These are phyloP conservation scores for Hypena proboscidalis DNA, from an alignment of 2,888 invertebrate genomes.

Conservation along the genomic window DNA sequence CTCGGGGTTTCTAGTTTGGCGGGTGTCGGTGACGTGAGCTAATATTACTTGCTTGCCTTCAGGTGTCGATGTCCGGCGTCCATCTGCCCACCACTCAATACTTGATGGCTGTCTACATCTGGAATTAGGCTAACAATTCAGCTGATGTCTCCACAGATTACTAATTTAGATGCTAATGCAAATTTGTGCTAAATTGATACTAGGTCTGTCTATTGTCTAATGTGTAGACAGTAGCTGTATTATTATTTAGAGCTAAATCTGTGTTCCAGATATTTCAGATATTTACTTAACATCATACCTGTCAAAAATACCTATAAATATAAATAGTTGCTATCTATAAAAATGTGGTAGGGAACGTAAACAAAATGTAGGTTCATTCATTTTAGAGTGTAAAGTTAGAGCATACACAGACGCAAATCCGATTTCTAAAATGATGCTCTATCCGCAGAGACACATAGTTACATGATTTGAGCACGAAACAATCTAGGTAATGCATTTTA, in stretches of 20 bases:
- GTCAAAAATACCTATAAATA: too few relatives aligned
- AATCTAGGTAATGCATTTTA: slow-evolving; percentile 36
- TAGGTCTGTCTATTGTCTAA: slow-evolving; percentile 6
- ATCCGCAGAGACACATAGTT: slow-evolving; percentile 2
- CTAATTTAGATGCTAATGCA: slow-evolving; percentile 52
- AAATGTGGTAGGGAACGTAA: too few relatives aligned
- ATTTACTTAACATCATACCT: slow-evolving; percentile 2
- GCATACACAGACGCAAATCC: too few relatives aligned
- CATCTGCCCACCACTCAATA: slow-evolving; percentile 63
- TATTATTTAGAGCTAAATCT: neutral
- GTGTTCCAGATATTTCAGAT: too few relatives aligned
- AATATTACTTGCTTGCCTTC: slow-evolving; percentile 58
- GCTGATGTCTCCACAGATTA: slow-evolving; percentile 50
- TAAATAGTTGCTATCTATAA: too few relatives aligned
- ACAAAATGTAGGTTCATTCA: too few relatives aligned
- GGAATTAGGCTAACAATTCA: slow-evolving; percentile 60
- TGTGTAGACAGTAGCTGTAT: neutral
- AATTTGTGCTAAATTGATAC: slow-evolving; percentile 28
- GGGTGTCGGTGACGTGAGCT: slow-evolving; percentile 37
- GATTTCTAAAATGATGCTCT: too few relatives aligned
- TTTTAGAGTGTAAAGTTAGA: too few relatives aligned
- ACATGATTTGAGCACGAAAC: slow-evolving; percentile 10
- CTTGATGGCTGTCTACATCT: slow-evolving; percentile 67
- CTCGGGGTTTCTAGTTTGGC: slow-evolving; percentile 15
- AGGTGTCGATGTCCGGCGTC: slow-evolving; percentile 47